These are phyloP conservation scores for Graptemys geographica DNA, from an alignment of 2,797 vertebrate species.

Conservation along the genomic window DNA sequence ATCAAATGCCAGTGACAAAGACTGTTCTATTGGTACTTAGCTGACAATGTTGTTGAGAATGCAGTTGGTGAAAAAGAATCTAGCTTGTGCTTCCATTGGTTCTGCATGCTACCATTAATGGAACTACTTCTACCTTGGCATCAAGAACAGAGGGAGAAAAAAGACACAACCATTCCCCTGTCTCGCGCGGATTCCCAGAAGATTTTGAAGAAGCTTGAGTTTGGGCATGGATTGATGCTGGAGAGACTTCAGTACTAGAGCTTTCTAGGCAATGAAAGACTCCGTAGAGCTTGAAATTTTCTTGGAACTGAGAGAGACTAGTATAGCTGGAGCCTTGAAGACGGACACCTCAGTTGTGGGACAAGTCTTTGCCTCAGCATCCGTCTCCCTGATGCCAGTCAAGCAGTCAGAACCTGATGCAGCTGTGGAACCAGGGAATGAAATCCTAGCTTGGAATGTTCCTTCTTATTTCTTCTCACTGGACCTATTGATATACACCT, in stretches of 20 bases:
- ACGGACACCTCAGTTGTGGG: not conserved
- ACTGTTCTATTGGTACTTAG: not conserved
- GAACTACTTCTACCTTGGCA: not conserved
- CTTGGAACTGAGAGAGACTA: not conserved
- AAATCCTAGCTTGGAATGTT: not conserved
- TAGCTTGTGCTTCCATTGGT: not conserved
- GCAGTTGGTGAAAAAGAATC: not conserved
- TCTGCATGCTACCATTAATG: not conserved
- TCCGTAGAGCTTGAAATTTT: not conserved
- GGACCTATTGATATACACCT: not conserved
- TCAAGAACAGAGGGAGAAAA: conserved; percentile 7
- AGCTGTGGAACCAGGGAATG: not conserved
- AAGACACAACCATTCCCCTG: not conserved
- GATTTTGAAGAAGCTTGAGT: not conserved
- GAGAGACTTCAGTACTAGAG: not conserved
- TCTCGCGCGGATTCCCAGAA: not conserved
- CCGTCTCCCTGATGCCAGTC: not conserved
- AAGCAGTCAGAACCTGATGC: not conserved
- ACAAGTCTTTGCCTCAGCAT: not conserved
- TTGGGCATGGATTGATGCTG: not conserved
- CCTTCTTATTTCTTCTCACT: not conserved
- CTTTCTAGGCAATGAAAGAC: not conserved
- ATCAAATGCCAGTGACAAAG: not conserved
- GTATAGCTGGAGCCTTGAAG: not conserved
- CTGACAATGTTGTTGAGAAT: not conserved